phyloP scores from a whole-genome alignment of 2,888 invertebrate genomes.

The Trichacis sp. region DNA sequence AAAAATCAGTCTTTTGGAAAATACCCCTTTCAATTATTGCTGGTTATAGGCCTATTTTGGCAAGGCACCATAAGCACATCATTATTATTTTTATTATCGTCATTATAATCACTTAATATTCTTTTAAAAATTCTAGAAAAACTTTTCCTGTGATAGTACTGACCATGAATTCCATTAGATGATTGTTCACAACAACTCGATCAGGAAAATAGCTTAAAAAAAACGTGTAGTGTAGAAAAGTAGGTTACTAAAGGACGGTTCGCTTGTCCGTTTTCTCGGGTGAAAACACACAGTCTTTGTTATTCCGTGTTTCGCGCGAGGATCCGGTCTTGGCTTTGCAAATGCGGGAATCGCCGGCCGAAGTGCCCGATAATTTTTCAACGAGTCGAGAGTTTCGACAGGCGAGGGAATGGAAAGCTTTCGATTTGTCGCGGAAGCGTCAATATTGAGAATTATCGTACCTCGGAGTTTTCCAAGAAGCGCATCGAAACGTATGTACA shows the following conservation, averaged over 20 bases:
- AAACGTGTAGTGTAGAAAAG: not conserved
- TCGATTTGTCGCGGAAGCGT: slow-evolving; percentile 25
- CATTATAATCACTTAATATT: too few species aligned
- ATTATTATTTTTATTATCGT: too few species aligned
- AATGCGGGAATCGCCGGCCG: slow-evolving; percentile 17
- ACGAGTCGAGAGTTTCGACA: slow-evolving; percentile 28
- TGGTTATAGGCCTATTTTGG: too few species aligned
- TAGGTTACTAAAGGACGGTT: slow-evolving; percentile 7
- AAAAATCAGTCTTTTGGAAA: too few species aligned
- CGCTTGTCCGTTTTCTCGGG: slow-evolving; percentile 13
- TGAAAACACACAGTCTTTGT: slow-evolving; percentile 17
- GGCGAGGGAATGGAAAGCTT: slow-evolving; percentile 21
- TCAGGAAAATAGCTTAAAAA: too few species aligned
- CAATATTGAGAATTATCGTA: slow-evolving; percentile 26
- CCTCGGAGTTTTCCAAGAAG: slow-evolving; percentile 6
- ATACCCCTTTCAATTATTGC: too few species aligned
- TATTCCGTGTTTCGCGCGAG: slow-evolving; percentile 14
- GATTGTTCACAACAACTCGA: too few species aligned
- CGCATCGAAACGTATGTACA: not conserved
- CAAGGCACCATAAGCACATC: too few species aligned
- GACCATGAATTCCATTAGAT: too few species aligned
- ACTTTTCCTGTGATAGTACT: too few species aligned
- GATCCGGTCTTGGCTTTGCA: slow-evolving; percentile 11
- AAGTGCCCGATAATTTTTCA: slow-evolving; percentile 31
- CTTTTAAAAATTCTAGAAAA: too few species aligned